These are phyloP conservation scores for Drosophila anomalata DNA, from an alignment of 2,888 invertebrate genomes.

Conservation along the genomic window DNA sequence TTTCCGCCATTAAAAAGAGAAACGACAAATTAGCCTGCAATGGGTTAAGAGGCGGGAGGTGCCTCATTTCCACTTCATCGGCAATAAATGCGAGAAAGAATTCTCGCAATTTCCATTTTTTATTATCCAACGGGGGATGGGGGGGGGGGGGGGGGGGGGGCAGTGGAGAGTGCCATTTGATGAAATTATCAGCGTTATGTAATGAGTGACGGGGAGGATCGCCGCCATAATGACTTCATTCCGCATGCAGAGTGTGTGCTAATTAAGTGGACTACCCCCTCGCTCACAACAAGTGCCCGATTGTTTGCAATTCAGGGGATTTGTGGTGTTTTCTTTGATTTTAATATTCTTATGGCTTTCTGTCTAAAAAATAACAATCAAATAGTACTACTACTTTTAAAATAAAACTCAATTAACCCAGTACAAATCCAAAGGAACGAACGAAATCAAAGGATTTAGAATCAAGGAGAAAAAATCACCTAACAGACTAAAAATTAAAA, in stretches of 20 bases:
- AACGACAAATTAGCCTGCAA: conserved; percentile 41
- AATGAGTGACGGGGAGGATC: conserved; percentile 15
- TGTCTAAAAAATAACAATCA: too few relatives aligned
- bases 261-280: conserved; percentile 11
- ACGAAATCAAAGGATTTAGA: too few relatives aligned
- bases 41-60: conserved; percentile 5
- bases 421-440: too few relatives aligned
- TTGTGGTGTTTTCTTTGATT: neutral
- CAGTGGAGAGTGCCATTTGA: conserved; percentile 30
- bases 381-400: too few relatives aligned
- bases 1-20: conserved; percentile 55
- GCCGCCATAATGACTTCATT: conserved; percentile 44
- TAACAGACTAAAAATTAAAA: too few relatives aligned
- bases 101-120: conserved; percentile 14
- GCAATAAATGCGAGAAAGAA: conserved; percentile 46
- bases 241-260: conserved; percentile 35
- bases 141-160: neutral
- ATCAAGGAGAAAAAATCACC: too few relatives aligned
- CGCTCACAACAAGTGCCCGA: neutral
- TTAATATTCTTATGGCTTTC: neutral
- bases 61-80: conserved; percentile 69
- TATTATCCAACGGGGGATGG: neutral
- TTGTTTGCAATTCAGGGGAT: neutral
- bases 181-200: conserved; percentile 60
- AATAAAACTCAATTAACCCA: too few relatives aligned